Evolutionary conservation across 2,113 vertebrate species (phyloP), one percentile per base, ranked within the genome.

Genomic region (Probosciger aterrimus): DNA sequence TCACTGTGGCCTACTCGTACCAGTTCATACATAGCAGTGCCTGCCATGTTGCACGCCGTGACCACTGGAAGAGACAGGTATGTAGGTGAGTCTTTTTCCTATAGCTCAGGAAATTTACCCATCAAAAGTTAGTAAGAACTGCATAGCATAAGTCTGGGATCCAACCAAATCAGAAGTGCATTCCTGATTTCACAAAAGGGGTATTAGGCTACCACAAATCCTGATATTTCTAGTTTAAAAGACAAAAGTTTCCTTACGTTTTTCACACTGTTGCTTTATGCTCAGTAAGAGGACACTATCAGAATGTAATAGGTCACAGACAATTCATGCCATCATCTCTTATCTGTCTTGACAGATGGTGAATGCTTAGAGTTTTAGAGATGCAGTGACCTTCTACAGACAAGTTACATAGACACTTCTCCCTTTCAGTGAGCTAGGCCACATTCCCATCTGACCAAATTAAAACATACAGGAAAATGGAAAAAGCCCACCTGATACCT

Each of bases 11-110:
- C 99, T 13, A 99, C 99, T 85, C 99, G 98, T 17, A 99, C 99
- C 97, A 99, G 97, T 95, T 99, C 99, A 8, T 99, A 99, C 99
- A 99, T 99, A 77, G 99, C 99, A n/a, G 99, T 99, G 31, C 99
- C 99, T 1, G 99, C 98, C 99, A 99, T 99, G 63, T 99, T 98
- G 88, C 98, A 98, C 0, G 99, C 99, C 0, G 98, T 99, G 84
- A 99, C 99, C 97, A 99, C 99, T 99, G 97, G 4, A 53, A 44
- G n/a, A 93, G 59, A 95, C 30, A 25, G 28, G 78, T 49, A 95
- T 71, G 22, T 0, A 8, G 46, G 55, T 60, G n/a, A 85, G 7
- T 7, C 5, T 37, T 82, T 22, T 11, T 18, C 39, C 33, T 37
- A 17, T 14, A 43, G 30, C 44, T 90, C 41, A 49, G 27, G 46